Evolutionary conservation across 2,113 vertebrate genomes (phyloP).

Genomic region (Chloroceryle aenea): DNA sequence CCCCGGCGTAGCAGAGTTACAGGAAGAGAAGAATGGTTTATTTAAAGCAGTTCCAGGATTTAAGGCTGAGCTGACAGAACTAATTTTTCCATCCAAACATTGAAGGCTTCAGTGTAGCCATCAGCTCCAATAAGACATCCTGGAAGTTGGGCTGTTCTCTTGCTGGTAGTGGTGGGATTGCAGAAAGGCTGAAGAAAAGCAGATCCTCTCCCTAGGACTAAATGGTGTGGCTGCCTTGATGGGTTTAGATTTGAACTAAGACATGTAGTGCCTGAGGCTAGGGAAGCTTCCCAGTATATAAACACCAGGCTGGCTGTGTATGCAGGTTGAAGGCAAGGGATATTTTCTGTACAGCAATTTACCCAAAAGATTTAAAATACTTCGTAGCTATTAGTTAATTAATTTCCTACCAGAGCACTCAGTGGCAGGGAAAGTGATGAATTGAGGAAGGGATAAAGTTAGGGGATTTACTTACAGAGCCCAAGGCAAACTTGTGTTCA

Average conservation of each 20-base stretch:
- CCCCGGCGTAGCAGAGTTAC: background rate
- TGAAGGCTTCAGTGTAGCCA: background rate
- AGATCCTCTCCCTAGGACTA: background rate
- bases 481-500: background rate
- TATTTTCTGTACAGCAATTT: background rate
- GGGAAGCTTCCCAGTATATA: background rate
- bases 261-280: background rate
- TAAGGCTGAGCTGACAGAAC: conserved; percentile 31
- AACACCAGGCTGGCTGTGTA: background rate
- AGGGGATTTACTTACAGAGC: background rate
- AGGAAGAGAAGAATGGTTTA: conserved; percentile 16
- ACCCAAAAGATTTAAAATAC: background rate
- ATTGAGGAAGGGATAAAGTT: background rate
- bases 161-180: background rate
- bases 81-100: background rate
- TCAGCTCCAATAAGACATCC: background rate
- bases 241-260: background rate
- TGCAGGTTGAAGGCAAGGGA: background rate
- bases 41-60: conserved; percentile 47
- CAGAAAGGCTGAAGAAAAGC: background rate
- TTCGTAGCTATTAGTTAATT: background rate
- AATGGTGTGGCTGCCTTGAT: background rate
- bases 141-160: background rate
- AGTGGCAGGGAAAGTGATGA: background rate
- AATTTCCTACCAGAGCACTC: background rate